Evolutionary conservation across 2,888 invertebrate genomes (phyloP), one percentile per base, ranked within the genome.

Genomic region (Oligia fasciuncula): DNA sequence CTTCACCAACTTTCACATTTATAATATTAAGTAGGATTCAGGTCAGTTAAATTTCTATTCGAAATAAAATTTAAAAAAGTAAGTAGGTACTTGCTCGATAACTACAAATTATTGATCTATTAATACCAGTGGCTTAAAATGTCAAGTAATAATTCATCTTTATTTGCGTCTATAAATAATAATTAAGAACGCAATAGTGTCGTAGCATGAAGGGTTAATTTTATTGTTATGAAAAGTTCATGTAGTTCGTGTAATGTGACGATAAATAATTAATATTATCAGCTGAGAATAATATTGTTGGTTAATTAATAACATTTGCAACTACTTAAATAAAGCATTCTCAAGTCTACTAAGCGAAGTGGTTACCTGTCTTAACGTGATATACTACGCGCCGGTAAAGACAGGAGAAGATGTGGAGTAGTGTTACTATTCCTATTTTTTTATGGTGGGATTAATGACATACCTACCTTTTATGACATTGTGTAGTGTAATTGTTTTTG

Each of bases 321-420:
- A 69, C 63, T 35, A 35, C 35, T 35, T 35, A 74, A 83, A 73
- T 85, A 73, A 77, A 69, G n/a, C 68, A 62, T 62, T 77, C 29
- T 68, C 43, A 71, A 80, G 66, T 80, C 19, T 67, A 70, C 35
- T 67, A 69, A 81, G 74, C 68, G 74, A 86, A 73, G 73, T 80
- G 74, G 76, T 83, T 70, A 69, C 43, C 69, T 62, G 66, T 80
- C 73, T 76, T 76, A 80, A 83, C 63, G 76, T 76, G 75, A 83
- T 86, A 79, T 75, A 46, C 51, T 71, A 40, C 43, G 29, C 66
- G 54, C 17, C 43, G 40, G n/a, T 57, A n/a, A 70, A 63, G 54
- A 84, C 17, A 72, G 14, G 14, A 43, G 13, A 73, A 76, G 8
- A n/a, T 5, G 13, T 77, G n/a, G 84, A 85, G 81, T 67, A 49